These are phyloP conservation scores for Athrips mouffetella DNA, from an alignment of 2,888 invertebrate genomes.

Conservation along the genomic window DNA sequence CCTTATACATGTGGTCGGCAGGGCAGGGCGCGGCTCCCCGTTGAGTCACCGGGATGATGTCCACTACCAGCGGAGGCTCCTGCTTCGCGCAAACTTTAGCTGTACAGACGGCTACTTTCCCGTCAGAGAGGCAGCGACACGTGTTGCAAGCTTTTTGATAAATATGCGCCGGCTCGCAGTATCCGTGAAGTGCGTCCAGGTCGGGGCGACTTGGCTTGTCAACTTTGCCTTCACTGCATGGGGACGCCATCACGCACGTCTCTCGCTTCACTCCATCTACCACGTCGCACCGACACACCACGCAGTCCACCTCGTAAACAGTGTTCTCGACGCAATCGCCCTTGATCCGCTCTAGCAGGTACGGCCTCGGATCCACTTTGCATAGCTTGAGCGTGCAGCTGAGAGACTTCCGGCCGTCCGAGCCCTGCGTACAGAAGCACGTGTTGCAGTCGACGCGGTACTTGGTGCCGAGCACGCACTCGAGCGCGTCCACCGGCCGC, in stretches of 20 bases:
- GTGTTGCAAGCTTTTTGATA: slow-evolving; percentile 52
- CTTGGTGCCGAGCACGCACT: slow-evolving; percentile 44
- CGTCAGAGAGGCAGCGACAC: slow-evolving; percentile 51
- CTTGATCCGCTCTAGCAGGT: slow-evolving; percentile 5
- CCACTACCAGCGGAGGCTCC: slow-evolving; percentile 32
- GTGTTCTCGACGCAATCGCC: slow-evolving; percentile 43
- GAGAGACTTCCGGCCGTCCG: slow-evolving; percentile 43
- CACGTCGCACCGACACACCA: slow-evolving; percentile 45
- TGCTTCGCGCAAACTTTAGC: slow-evolving; percentile 33
- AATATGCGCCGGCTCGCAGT: slow-evolving; percentile 51
- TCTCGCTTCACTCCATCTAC: slow-evolving; percentile 33
- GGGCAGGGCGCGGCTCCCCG: slow-evolving; percentile 38
- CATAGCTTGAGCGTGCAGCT: slow-evolving; percentile 60
- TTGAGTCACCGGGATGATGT: slow-evolving; percentile 48
- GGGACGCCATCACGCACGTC: slow-evolving; percentile 36
- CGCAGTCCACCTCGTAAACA: slow-evolving; percentile 44
- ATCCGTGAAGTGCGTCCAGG: slow-evolving; percentile 40
- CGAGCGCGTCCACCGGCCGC: slow-evolving; percentile 31
- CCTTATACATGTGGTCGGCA: slow-evolving; percentile 45
- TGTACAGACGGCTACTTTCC: slow-evolving; percentile 46
- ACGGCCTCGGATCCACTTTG: background rate
- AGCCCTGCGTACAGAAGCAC: slow-evolving; percentile 45
- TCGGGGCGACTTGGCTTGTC: background rate
- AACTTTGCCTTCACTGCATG: slow-evolving; percentile 24
- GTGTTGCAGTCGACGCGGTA: slow-evolving; percentile 53